These are phyloP conservation scores for Dreissena polymorpha DNA, from an alignment of 1,140 invertebrate species.

Conservation along the genomic window DNA sequence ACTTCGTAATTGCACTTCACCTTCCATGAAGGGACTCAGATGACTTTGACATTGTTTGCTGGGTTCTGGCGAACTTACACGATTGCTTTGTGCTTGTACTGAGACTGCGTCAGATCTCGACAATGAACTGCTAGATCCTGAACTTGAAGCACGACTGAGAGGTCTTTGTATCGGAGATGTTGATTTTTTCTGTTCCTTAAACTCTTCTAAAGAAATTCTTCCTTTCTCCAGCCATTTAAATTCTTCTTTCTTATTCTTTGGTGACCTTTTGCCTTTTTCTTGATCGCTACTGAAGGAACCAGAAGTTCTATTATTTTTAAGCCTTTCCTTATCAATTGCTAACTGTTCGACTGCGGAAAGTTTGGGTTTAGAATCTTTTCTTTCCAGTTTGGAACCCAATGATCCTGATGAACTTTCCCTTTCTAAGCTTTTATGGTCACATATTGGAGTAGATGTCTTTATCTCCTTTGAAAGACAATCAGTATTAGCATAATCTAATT, in stretches of 20 bases:
- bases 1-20: neutral
- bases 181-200: constrained; percentile 19
- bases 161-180: constrained; percentile 32
- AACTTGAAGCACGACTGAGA: constrained; percentile 39
- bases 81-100: constrained; percentile 16
- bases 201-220: constrained; percentile 43
- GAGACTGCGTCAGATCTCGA: neutral
- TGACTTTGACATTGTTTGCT: neutral
- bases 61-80: constrained; percentile 18
- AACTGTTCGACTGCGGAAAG: constrained; percentile 22
- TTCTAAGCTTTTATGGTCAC: neutral
- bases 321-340: constrained; percentile 10
- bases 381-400: neutral
- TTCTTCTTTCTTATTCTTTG: constrained; percentile 17
- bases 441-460: neutral
- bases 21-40: neutral
- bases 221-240: constrained; percentile 40
- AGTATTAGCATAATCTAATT: constrained; percentile 29
- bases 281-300: constrained; percentile 47
- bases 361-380: constrained; percentile 3
- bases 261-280: constrained; percentile 24
- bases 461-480: neutral
- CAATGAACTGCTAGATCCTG: constrained; percentile 45
- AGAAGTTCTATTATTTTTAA: constrained; percentile 24
- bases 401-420: neutral